Conservation (phyloP, 2,113 vertebrate genomes). For the Rhinolophus sinicus region DNA sequence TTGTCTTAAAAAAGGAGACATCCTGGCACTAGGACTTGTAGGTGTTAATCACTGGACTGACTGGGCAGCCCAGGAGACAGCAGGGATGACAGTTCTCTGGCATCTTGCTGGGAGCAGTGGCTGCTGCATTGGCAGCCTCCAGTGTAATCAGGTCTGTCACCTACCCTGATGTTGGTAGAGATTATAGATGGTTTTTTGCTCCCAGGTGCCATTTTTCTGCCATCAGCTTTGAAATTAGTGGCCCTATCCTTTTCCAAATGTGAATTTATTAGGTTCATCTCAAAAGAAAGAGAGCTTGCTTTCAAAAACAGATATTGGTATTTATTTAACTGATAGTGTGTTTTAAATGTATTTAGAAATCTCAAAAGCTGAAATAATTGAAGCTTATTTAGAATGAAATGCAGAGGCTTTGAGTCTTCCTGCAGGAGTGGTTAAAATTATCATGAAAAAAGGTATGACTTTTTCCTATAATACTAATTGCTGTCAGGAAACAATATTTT, state of each 20-base stretch:
- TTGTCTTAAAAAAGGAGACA: slow-evolving; percentile 53
- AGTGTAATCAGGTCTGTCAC: slow-evolving; percentile 64
- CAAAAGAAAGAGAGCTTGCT: not conserved
- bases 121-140: slow-evolving; percentile 70
- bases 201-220: slow-evolving; percentile 60
- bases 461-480: not conserved
- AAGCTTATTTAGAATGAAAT: not conserved
- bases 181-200: slow-evolving; percentile 38
- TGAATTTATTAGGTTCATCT: slow-evolving; percentile 46
- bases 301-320: slow-evolving; percentile 31
- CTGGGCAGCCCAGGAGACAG: slow-evolving; percentile 46
- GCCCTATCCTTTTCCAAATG: not conserved
- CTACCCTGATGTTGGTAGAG: slow-evolving; percentile 53
- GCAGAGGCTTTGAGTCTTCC: not conserved
- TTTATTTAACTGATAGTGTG: not conserved
- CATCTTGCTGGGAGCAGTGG: slow-evolving; percentile 32
- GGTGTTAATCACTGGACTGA: slow-evolving; percentile 46
- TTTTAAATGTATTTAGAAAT: slow-evolving; percentile 32
- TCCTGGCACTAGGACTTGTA: not conserved
- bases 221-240: slow-evolving; percentile 74
- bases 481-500: not conserved
- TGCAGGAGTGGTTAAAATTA: not conserved
- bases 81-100: slow-evolving; percentile 41
- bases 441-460: not conserved
- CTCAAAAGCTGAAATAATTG: not conserved